phyloP scores from a whole-genome alignment of 2,888 invertebrate species.

The Slavum lentiscoides region DNA sequence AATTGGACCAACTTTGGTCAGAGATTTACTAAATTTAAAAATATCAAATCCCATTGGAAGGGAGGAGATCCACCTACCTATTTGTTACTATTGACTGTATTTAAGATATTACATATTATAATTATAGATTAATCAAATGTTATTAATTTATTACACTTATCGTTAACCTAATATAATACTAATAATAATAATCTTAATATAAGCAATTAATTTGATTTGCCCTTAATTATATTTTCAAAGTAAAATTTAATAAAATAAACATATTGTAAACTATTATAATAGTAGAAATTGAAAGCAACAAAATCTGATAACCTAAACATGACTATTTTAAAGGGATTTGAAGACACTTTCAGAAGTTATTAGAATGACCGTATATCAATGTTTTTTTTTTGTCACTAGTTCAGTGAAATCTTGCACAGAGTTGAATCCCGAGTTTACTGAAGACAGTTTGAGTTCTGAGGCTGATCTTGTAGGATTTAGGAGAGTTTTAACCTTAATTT shows the following conservation, averaged over 20 bases:
- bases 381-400: neutral
- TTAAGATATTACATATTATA: too few species aligned
- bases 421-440: conserved; percentile 1
- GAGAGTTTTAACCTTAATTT: conserved; percentile 22
- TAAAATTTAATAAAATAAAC: neutral
- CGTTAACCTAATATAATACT: too few species aligned
- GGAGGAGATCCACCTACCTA: too few species aligned
- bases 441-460: conserved; percentile 10
- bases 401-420: neutral
- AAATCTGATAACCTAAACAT: neutral
- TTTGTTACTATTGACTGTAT: too few species aligned
- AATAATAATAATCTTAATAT: too few species aligned
- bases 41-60: too few species aligned
- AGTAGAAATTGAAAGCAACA: neutral
- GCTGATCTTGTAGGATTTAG: conserved; percentile 11
- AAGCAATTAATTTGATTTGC: too few species aligned
- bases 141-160: too few species aligned
- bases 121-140: too few species aligned
- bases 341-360: neutral
- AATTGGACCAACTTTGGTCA: too few species aligned
- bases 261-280: neutral
- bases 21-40: too few species aligned
- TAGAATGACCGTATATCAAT: neutral
- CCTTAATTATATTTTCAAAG: too few species aligned
- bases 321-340: neutral